Conservation (phyloP, 1,140 invertebrate genomes). For the Hyles vespertilio region DNA sequence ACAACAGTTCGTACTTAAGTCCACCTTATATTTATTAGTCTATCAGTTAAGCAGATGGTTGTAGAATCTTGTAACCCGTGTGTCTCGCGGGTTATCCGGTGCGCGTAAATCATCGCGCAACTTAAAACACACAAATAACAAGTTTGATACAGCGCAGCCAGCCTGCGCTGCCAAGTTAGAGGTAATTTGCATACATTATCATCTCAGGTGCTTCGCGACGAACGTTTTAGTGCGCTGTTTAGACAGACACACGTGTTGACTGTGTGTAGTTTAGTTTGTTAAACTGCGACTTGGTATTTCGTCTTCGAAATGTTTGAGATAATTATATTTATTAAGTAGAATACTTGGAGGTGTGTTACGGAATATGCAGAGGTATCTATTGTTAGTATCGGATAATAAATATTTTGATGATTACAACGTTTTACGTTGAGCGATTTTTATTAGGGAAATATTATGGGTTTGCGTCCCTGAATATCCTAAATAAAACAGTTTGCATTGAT, state of each 20-base stretch:
- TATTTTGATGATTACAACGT: too few species aligned
- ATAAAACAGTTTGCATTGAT: too few species aligned
- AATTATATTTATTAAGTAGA: too few species aligned
- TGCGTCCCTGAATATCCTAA: too few species aligned
- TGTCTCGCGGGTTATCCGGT: slow-evolving; percentile 44
- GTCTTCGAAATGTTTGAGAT: not conserved
- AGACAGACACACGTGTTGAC: not conserved
- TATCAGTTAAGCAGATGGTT: too few species aligned
- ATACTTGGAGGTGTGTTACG: too few species aligned
- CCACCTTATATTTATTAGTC: too few species aligned
- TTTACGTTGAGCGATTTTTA: too few species aligned
- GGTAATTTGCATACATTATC: slow-evolving; percentile 71
- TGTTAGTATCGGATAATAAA: too few species aligned
- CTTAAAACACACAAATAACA: slow-evolving; percentile 73
- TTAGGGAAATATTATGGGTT: too few species aligned
- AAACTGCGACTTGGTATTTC: not conserved
- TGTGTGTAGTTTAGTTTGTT: not conserved
- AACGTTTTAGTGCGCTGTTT: not conserved
- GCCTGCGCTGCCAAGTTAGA: slow-evolving; percentile 46
- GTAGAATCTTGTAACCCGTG: slow-evolving; percentile 8
- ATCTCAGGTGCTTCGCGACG: slow-evolving; percentile 52
- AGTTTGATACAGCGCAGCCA: slow-evolving; percentile 61
- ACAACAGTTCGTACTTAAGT: too few species aligned
- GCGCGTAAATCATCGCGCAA: slow-evolving; percentile 62
- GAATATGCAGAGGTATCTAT: too few species aligned